Conservation (phyloP, 2,888 invertebrate genomes). For the Chydorus sphaericus region DNA sequence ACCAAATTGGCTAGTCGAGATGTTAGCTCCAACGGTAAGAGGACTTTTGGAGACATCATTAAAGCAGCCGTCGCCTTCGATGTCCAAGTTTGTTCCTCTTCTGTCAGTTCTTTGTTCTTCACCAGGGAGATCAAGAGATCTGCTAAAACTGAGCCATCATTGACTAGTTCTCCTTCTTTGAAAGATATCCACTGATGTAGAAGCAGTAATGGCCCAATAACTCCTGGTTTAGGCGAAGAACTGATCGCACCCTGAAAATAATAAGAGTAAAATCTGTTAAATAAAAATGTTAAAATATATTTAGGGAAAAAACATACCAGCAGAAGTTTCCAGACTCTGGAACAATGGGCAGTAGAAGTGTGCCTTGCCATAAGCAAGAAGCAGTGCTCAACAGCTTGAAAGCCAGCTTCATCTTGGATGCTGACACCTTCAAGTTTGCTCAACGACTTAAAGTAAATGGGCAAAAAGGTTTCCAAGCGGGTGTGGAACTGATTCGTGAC, state of each 20-base stretch:
- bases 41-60: conserved; percentile 25
- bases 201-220: conserved; percentile 37
- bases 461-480: conserved; percentile 53
- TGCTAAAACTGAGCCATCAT: conserved; percentile 43
- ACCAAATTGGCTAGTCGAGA: conserved; percentile 47
- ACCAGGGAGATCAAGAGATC: conserved; percentile 40
- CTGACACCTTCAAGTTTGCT: too few species aligned
- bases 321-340: conserved; percentile 48
- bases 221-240: conserved; percentile 16
- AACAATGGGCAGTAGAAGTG: conserved; percentile 18
- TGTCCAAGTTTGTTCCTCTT: conserved; percentile 35
- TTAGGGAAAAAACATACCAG: conserved; percentile 21
- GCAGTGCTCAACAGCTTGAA: conserved; percentile 48
- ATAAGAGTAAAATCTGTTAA: background rate
- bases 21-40: conserved; percentile 55
- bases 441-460: conserved; percentile 47
- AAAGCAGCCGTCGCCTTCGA: conserved; percentile 42
- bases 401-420: conserved; percentile 30
- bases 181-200: conserved; percentile 45
- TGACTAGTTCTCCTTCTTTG: conserved; percentile 46
- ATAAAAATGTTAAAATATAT: background rate
- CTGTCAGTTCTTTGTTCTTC: conserved; percentile 29
- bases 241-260: background rate
- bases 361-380: conserved; percentile 27
- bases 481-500: conserved; percentile 73